Conservation (phyloP, 64 coral and sea anemone genomes). For the Stichodactyla helianthus region DNA sequence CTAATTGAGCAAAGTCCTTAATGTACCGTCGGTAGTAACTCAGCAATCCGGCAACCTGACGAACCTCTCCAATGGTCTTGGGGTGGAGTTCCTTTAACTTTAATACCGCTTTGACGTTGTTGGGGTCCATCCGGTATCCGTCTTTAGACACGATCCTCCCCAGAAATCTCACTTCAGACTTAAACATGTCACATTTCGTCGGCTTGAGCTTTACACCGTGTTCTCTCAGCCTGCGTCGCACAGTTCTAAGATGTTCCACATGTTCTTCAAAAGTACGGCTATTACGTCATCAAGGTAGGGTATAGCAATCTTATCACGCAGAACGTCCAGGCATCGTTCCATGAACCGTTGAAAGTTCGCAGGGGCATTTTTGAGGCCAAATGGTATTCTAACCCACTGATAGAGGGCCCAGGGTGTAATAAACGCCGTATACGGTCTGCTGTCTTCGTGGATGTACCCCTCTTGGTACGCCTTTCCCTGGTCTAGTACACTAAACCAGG, state of each 20-base stretch:
- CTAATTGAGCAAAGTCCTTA: slow-evolving; percentile 37
- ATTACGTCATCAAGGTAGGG: slow-evolving; percentile 56
- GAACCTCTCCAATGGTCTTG: slow-evolving; percentile 47
- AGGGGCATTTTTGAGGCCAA: slow-evolving; percentile 39
- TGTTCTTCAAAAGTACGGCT: slow-evolving; percentile 40
- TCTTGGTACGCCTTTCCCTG: slow-evolving; percentile 59
- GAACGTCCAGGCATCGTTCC: slow-evolving; percentile 27
- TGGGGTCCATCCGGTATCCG: slow-evolving; percentile 44
- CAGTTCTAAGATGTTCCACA: slow-evolving; percentile 32
- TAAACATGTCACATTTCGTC: slow-evolving; percentile 30
- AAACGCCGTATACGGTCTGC: slow-evolving; percentile 53
- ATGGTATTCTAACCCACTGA: slow-evolving; percentile 39
- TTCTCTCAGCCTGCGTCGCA: slow-evolving; percentile 24
- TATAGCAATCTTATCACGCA: slow-evolving; percentile 42
- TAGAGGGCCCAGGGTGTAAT: slow-evolving; percentile 65
- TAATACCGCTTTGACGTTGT: slow-evolving; percentile 31
- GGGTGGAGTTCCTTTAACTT: slow-evolving; percentile 29
- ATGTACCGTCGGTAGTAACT: slow-evolving; percentile 51
- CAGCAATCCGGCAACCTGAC: slow-evolving; percentile 35
- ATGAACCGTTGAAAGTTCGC: slow-evolving; percentile 54
- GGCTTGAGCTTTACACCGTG: slow-evolving; percentile 44
- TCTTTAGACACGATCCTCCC: slow-evolving; percentile 43
- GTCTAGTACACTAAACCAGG: slow-evolving; percentile 32
- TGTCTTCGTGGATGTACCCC: slow-evolving; percentile 39
- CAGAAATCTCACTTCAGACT: slow-evolving; percentile 56